Base-by-base conservation (phyloP, 2,113 vertebrate genomes). In the Pseudonaja textilis region DNA sequence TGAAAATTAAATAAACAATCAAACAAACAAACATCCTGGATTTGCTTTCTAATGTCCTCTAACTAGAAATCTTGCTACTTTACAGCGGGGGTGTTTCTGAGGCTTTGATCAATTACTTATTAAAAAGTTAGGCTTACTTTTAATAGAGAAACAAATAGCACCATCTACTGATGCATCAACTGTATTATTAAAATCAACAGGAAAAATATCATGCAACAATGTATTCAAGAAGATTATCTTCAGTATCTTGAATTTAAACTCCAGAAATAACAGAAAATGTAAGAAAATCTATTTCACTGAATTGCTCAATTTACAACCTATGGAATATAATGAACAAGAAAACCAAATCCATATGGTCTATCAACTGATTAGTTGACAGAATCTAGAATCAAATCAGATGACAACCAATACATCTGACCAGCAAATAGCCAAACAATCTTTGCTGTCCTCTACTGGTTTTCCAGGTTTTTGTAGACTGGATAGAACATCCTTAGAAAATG, bases 61-160 rank as follows among this genome's bases (percentile, higher is more conserved):
- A 23, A 61, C n/a, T 10, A 90, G n/a, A 59, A 81, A 34, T 47
- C 11, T 18, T 54, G 29, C 20, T 39, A 25, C 64, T 45, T 59
- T 29, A 26, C 45, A 29, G 3, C 16, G 29, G 8, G 42, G 23
- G 81, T 59, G 8, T 74, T 90, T 57, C 50, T 56, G 50, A 12
- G 5, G 29, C 23, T 90, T 56, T 34, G 42, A 20, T 47, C 25
- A 87, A 47, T 52, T 87, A n/a, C 34, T 87, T 61, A 25, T 56
- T 74, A 74, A 92, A 85, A 87, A 5, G 29, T 11, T 47, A 56
- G 20, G 50, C 20, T 39, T 22, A 26, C 81, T 87, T 50, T 87
- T 87, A 93, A 93, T 56, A 93, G 69, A 34, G 89, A 93, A 90
- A 93, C 93, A 92, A 90, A 91, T 86, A 93, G 90, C 91, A 55